phyloP scores from a whole-genome alignment of 2,888 invertebrate species.

The Lochmaea capreae region DNA sequence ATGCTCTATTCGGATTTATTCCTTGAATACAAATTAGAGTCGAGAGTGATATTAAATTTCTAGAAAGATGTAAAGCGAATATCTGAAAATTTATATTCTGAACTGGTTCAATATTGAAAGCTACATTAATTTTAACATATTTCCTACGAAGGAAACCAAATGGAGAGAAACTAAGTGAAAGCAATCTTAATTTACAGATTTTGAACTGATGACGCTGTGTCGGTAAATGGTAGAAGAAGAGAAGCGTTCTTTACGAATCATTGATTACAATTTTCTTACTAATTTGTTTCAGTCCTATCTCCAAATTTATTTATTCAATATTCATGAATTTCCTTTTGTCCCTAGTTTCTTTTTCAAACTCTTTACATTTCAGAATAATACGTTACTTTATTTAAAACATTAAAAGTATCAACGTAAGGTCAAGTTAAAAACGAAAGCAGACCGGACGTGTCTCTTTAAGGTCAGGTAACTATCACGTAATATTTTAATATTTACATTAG shows the following conservation, averaged over 20 bases:
- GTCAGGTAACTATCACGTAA: no score
- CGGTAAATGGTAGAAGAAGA: constrained; percentile 4
- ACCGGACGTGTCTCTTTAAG: no score
- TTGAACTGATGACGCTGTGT: constrained; percentile 37
- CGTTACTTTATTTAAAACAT: no score
- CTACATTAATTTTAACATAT: constrained; percentile 64
- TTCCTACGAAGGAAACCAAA: constrained; percentile 58
- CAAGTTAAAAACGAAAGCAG: no score
- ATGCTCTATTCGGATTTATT: constrained; percentile 54
- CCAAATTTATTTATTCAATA: constrained; percentile 49
- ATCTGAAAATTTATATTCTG: constrained; percentile 57
- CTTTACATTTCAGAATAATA: no score
- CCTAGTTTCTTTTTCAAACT: no score
- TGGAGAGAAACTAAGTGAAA: constrained; percentile 57
- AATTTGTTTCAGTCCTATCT: constrained; percentile 59
- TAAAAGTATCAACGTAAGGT: no score
- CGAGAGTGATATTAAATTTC: constrained; percentile 54
- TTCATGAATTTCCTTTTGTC: constrained; percentile 9
- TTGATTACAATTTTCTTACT: constrained; percentile 65
- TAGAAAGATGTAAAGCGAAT: constrained; percentile 55
- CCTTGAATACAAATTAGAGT: constrained; percentile 54
- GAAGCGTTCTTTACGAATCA: constrained; percentile 60
- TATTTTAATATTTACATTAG: no score
- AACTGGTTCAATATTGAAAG: constrained; percentile 60
- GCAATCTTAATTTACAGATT: constrained; percentile 60